phyloP scores from a whole-genome alignment of 2,888 invertebrate species.

The Polydrusus pterygomalis region DNA sequence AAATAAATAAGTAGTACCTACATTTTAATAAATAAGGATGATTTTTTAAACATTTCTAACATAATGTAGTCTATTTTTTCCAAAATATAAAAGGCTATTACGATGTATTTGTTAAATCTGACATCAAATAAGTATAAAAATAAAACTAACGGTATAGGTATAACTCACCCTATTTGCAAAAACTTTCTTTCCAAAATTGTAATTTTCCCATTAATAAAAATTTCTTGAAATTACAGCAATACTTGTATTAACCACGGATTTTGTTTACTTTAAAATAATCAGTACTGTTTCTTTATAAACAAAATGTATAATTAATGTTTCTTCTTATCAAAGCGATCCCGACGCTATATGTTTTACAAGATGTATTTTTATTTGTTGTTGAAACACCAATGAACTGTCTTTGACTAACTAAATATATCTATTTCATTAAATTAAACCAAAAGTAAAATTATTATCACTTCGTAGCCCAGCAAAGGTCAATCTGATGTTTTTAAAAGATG shows the following conservation, averaged over 20 bases:
- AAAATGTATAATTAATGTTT: conserved; percentile 1
- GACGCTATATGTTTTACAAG: background rate
- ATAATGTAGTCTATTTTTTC: too few species aligned
- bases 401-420: background rate
- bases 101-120: too few species aligned
- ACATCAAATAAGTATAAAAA: too few species aligned
- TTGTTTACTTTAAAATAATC: conserved; percentile 4
- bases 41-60: too few species aligned
- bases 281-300: background rate
- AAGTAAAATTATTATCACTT: background rate
- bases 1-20: too few species aligned
- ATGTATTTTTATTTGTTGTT: conserved; percentile 8
- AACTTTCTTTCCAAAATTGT: background rate
- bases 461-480: background rate
- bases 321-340: background rate
- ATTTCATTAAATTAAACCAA: background rate
- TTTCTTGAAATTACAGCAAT: background rate
- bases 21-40: too few species aligned
- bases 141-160: too few species aligned
- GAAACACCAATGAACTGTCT: conserved; percentile 6
- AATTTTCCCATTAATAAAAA: background rate
- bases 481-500: background rate
- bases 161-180: conserved; percentile 2
- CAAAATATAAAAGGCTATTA: too few species aligned
- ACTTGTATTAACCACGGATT: background rate